phyloP scores from a whole-genome alignment of 2,113 vertebrate species.

The Corythornis cristatus region DNA sequence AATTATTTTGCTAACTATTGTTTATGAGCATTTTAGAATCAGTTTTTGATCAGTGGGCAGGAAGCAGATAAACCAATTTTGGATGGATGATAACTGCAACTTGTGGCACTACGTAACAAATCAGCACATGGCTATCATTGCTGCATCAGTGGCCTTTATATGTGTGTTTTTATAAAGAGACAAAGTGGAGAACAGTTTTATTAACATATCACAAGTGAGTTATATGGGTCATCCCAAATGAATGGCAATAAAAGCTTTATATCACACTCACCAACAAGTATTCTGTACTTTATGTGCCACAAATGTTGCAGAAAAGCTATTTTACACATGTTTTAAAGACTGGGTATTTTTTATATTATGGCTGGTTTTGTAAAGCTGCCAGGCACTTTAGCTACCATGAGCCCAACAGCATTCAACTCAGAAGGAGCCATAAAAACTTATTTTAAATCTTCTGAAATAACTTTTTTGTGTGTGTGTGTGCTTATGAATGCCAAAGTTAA shows the following conservation, averaged over 20 bases:
- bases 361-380: constrained; percentile 66
- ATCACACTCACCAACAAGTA: constrained; percentile 51
- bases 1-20: background rate
- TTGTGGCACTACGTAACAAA: background rate
- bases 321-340: constrained; percentile 66
- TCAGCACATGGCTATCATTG: constrained; percentile 20
- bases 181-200: constrained; percentile 40
- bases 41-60: background rate
- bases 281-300: constrained; percentile 66
- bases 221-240: constrained; percentile 67
- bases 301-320: constrained; percentile 70
- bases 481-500: constrained; percentile 17
- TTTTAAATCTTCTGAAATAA: constrained; percentile 37
- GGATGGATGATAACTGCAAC: background rate
- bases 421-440: constrained; percentile 51
- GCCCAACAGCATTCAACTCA: constrained; percentile 15
- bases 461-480: background rate
- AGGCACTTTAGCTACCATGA: constrained; percentile 47
- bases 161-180: constrained; percentile 42
- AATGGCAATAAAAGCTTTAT: constrained; percentile 63
- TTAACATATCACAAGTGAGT: constrained; percentile 56
- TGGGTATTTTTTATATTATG: constrained; percentile 61
- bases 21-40: background rate
- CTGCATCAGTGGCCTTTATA: constrained; percentile 6
- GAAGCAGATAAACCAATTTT: constrained; percentile 2